Evolutionary conservation across 2,888 invertebrate genomes (phyloP).

Genomic region (Strigamia crassipes): DNA sequence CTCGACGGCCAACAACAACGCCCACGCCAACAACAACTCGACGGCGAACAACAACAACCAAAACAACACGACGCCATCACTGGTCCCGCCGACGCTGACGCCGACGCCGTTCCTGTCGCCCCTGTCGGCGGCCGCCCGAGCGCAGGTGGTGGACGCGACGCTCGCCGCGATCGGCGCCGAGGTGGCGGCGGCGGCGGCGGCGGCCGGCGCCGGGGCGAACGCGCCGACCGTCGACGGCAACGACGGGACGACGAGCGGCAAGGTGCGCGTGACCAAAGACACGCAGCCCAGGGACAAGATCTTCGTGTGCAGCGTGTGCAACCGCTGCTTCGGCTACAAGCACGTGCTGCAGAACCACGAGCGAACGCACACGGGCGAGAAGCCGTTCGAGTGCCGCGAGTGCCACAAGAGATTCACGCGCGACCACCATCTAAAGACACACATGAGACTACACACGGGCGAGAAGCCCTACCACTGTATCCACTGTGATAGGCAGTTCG

Average conservation of each 20-base stretch:
- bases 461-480: constrained; percentile 91
- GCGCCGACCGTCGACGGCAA: constrained; percentile 45
- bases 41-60: neutral
- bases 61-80: constrained; percentile 43
- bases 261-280: constrained; percentile 43
- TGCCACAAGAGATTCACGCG: constrained; percentile 91
- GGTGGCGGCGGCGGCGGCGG: constrained; percentile 47
- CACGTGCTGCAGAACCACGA: constrained; percentile 94
- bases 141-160: constrained; percentile 46
- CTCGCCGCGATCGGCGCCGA: constrained; percentile 45
- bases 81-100: constrained; percentile 45
- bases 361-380: constrained; percentile 91
- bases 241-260: constrained; percentile 25
- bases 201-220: constrained; percentile 44
- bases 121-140: constrained; percentile 44
- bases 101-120: constrained; percentile 47
- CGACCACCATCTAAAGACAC: constrained; percentile 91
- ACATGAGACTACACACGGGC: constrained; percentile 88
- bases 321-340: constrained; percentile 88
- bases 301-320: constrained; percentile 86
- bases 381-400: constrained; percentile 88
- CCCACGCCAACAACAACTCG: constrained; percentile 32
- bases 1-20: constrained; percentile 43
- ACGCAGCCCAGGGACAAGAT: constrained; percentile 68
- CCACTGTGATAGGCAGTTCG: constrained; percentile 89